These are phyloP conservation scores for Nibea coibor DNA, from an alignment of 2,113 vertebrate genomes.

Conservation along the genomic window DNA sequence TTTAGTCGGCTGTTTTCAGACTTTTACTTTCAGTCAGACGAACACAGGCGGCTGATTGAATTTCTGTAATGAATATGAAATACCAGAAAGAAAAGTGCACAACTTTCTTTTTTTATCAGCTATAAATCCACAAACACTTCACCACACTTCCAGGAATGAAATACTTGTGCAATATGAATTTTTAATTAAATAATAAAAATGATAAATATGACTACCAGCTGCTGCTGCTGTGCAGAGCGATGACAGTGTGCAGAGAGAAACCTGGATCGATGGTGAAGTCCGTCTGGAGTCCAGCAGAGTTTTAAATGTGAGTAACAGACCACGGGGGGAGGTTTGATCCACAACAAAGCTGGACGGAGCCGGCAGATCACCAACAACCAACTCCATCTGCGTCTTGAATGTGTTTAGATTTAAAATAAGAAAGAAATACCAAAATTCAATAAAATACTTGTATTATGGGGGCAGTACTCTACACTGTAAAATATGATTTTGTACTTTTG, in stretches of 20 bases:
- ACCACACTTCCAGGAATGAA: background rate
- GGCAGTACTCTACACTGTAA: background rate
- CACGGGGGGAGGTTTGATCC: background rate
- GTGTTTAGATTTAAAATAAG: background rate
- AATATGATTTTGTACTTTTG: no score
- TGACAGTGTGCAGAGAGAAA: background rate
- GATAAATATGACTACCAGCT: constrained; percentile 34
- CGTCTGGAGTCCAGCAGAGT: background rate
- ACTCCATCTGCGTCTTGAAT: no score
- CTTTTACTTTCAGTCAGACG: background rate
- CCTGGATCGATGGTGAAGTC: constrained; percentile 15
- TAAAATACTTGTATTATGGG: background rate
- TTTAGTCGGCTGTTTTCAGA: background rate
- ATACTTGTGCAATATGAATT: background rate
- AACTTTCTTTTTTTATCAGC: background rate
- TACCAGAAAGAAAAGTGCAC: background rate
- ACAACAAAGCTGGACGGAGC: background rate
- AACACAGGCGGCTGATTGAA: background rate
- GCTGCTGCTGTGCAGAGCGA: background rate
- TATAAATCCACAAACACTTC: constrained; percentile 43
- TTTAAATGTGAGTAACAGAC: constrained; percentile 49
- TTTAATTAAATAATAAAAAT: constrained; percentile 52
- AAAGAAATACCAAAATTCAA: background rate
- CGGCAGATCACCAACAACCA: background rate
- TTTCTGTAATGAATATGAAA: constrained; percentile 36